A percentile compares a stretch with the other conserved stretches of the same genome.
Conservation (phyloP, 2,797 vertebrate species). For the Melanotaenia nigrans region DNA sequence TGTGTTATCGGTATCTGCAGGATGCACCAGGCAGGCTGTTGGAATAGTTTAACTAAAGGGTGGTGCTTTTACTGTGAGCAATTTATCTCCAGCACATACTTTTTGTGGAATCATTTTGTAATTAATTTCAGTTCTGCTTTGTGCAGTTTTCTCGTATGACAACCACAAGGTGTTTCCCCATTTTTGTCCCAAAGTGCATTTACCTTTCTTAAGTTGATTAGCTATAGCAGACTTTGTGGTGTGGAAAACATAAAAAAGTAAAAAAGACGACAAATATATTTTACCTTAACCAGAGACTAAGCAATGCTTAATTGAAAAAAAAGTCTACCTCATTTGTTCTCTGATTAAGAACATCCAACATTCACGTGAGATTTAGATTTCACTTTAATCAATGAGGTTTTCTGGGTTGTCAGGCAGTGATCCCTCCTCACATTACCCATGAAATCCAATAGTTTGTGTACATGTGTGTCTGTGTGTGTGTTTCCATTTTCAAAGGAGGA, state of each 20-base stretch:
- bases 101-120: constrained; percentile 37
- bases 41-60: constrained; percentile 23
- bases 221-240: constrained; percentile 44
- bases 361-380: constrained; percentile 45
- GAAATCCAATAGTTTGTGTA: constrained; percentile 38
- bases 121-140: constrained; percentile 53
- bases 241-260: constrained; percentile 54
- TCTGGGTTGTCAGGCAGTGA: constrained; percentile 2
- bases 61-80: constrained; percentile 38
- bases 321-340: constrained; percentile 58
- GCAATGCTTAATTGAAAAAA: constrained; percentile 57
- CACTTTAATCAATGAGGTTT: constrained; percentile 37
- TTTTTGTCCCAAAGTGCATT: constrained; percentile 30
- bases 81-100: constrained; percentile 34
- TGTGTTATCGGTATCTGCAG: constrained; percentile 64
- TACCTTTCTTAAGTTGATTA: constrained; percentile 55
- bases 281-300: constrained; percentile 55
- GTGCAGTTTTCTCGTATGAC: constrained; percentile 45
- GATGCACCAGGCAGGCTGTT: constrained; percentile 51
- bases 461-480: background rate
- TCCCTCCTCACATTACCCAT: constrained; percentile 17
- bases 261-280: constrained; percentile 59
- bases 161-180: constrained; percentile 22
- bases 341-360: constrained; percentile 36
- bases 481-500: constrained; percentile 25